Conservation (phyloP, 2,113 vertebrate genomes). For the Rhabdomys dilectus region DNA sequence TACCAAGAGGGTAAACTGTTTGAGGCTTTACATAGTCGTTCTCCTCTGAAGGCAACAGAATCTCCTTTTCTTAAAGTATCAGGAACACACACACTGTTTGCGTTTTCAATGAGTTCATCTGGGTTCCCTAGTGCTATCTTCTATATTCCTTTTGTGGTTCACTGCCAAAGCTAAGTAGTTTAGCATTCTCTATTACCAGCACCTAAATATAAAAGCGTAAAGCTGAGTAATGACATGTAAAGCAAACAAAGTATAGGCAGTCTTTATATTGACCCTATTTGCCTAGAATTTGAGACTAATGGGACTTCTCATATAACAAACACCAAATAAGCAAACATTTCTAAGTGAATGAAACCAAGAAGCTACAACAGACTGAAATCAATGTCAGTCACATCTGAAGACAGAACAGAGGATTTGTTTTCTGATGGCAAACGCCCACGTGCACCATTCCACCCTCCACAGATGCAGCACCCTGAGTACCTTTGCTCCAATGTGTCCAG, state of each 20-base stretch:
- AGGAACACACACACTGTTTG: neutral
- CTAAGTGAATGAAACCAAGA: neutral
- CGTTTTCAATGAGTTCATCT: constrained; percentile 45
- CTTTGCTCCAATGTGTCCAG: neutral
- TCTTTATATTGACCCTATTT: constrained; percentile 4
- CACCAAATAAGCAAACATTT: neutral
- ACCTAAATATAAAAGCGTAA: constrained; percentile 22
- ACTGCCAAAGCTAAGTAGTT: constrained; percentile 14
- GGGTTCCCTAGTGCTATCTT: neutral
- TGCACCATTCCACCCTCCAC: neutral
- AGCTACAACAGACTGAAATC: neutral
- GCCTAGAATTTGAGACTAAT: neutral
- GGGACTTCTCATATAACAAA: neutral
- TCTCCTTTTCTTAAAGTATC: constrained; percentile 33
- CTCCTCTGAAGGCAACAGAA: neutral
- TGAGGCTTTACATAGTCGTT: constrained; percentile 16
- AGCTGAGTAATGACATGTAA: constrained; percentile 12
- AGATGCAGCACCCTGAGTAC: neutral
- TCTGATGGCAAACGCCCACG: neutral
- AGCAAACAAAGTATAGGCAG: neutral
- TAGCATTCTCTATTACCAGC: neutral
- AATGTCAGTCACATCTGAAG: neutral
- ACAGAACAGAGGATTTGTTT: neutral
- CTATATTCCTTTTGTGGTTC: neutral
- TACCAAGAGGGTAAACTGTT: neutral